Base-by-base conservation (phyloP, 2,888 invertebrate genomes). In the Caenorhabditis sp. region DNA sequence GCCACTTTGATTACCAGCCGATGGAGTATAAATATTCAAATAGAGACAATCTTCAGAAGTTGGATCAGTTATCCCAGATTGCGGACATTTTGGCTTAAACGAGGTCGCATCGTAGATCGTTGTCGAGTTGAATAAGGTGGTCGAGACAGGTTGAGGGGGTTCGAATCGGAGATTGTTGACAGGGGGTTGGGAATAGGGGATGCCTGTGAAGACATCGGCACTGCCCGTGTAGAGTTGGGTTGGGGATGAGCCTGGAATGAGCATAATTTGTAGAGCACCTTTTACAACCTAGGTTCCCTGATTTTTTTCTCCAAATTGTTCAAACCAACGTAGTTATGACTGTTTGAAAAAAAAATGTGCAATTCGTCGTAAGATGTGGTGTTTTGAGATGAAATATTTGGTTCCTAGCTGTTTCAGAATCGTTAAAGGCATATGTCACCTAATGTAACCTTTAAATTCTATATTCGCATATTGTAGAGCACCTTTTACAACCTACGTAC, bases 11-110 rank as follows among this genome's bases (percentile, higher is more conserved):
- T 71, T 76, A 10, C 70, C 77, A 43, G 61, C 69, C 70, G 74
- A 65, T 36, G 78, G 78, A 27, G 77, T 80, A 70, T 75, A 80
- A 58, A 84, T 70, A 65, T 84, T 84, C 26, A 84, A 77, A 65
- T 81, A 84, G 21, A 84, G 71, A 61, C 84, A 84, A 59, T 84
- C 84, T 61, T 84, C 84, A 59, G 74, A 77, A 26, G 65, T 70
- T 21, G 63, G 67, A 7, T 17, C 50, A 7, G 69, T 71, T 0
- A 67, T 63, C 26, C 78, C 73, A 5, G 67, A 58, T 53, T 84
- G 84, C 25, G 80, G 81, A 62, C 84, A 84, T 21, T 77, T 75
- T 53, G 82, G 78, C 38, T 80, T 76, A 60, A 67, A 76, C 52
- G 74, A 76, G 3, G 84, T 83, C 20, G 83, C 84, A 54, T 83